Base-by-base conservation (phyloP, 1,140 invertebrate genomes). In the Drosophila parabipectinata region DNA sequence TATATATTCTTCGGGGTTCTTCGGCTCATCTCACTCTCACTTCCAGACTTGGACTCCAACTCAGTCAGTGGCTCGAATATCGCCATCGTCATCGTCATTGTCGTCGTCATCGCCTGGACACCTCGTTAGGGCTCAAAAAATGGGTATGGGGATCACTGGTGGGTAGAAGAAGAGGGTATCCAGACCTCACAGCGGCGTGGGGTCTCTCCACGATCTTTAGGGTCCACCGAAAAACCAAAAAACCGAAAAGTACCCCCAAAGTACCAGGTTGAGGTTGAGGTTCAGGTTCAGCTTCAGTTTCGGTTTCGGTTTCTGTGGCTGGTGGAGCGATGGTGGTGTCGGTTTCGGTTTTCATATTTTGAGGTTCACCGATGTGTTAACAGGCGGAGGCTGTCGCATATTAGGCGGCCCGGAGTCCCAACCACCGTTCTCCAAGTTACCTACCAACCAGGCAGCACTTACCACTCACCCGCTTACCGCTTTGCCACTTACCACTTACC, bases 261-360 rank as follows among this genome's bases (percentile, higher is more conserved):
- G 4, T 28, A 28, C 26, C 32, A 32, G 58, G 48, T 52, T 47
- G 24, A 32, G 64, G 24, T 39, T 45, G 32, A 28, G 15, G 2
- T 50, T 26, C 32, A 10, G 7, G 7, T 63, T 53, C 18, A 34
- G 45, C 18, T 14, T 14, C 28, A 10, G 30, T 12, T 57, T 54
- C 53, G 64, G 66, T 69, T 56, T 68, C 66, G 63, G 64, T 69
- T 47, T 45, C 73, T 51, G 48, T 62, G 58, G 72, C 79, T 7
- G 5, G 26, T 7, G 5, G 26, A 28, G 5, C 6, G 26, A 7
- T 28, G 26, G 26, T 28, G 77, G 71, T 77, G 75, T 88, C 66
- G 82, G 75, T 82, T 87, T 87, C 82, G 82, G 75, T 77, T 87
- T 87, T 87, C 83, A 88, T 87, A 87, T 87, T 87, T 87, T 83